Evolutionary conservation across 2,113 vertebrate genomes (phyloP).

Genomic region (Columba livia): DNA sequence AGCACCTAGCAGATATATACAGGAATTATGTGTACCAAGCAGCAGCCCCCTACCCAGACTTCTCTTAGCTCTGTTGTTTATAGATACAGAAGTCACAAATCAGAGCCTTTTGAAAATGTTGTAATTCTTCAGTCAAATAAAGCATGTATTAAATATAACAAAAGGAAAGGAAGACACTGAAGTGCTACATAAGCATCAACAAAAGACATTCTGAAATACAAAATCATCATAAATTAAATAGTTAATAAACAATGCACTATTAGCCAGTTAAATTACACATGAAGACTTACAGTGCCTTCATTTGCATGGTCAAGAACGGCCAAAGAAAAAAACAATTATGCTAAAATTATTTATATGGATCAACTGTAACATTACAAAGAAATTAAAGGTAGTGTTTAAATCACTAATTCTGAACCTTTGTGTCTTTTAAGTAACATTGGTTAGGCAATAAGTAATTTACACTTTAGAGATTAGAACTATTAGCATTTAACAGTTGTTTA

Average conservation of each 20-base stretch:
- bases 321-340: neutral
- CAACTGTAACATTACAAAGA: neutral
- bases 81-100: neutral
- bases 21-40: neutral
- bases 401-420: neutral
- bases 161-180: neutral
- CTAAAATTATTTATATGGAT: neutral
- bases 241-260: neutral
- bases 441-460: neutral
- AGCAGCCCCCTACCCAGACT: neutral
- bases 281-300: neutral
- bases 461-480: neutral
- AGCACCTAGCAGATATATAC: neutral
- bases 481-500: neutral
- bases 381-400: neutral
- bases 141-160: neutral
- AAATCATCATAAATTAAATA: neutral
- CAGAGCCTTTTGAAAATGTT: neutral
- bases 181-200: neutral
- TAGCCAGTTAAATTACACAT: neutral
- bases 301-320: neutral
- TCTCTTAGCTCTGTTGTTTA: neutral
- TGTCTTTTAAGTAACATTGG: neutral
- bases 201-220: neutral
- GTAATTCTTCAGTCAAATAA: neutral